Conservation (phyloP, 2,113 vertebrate species). For the Chionodraco myersi region DNA sequence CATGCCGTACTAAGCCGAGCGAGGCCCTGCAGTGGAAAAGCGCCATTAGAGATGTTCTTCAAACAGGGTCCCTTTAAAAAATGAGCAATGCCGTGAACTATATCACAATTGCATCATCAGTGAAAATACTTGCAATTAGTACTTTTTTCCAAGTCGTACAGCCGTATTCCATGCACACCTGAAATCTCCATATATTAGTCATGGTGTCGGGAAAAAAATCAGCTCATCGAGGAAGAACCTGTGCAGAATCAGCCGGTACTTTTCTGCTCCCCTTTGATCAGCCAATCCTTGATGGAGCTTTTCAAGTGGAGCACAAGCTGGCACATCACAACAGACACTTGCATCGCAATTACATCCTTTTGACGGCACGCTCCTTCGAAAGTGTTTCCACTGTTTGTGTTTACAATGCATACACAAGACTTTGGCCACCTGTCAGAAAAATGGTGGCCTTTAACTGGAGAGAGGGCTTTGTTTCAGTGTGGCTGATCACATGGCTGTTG, state of each 20-base stretch:
- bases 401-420: constrained; percentile 33
- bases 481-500: constrained; percentile 15
- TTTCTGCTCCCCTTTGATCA: constrained; percentile 63
- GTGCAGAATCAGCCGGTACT: constrained; percentile 47
- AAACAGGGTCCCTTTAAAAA: too few species aligned
- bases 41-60: too few species aligned
- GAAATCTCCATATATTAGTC: constrained; percentile 37
- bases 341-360: constrained; percentile 67
- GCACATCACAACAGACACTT: constrained; percentile 52
- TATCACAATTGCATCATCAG: too few species aligned
- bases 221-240: constrained; percentile 41
- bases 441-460: neutral
- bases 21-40: too few species aligned
- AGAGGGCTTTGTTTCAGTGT: constrained; percentile 31
- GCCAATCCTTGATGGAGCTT: constrained; percentile 57
- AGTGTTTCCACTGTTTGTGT: constrained; percentile 40
- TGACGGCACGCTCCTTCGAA: constrained; percentile 56
- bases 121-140: too few species aligned
- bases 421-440: constrained; percentile 5
- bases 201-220: constrained; percentile 16
- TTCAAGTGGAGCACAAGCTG: constrained; percentile 57
- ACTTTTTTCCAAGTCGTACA: too few species aligned
- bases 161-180: constrained; percentile 35
- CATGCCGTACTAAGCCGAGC: too few species aligned
- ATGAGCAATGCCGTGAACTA: too few species aligned